Evolutionary conservation across 2,888 invertebrate species (phyloP).

Genomic region (Lasioglossum calceatum): DNA sequence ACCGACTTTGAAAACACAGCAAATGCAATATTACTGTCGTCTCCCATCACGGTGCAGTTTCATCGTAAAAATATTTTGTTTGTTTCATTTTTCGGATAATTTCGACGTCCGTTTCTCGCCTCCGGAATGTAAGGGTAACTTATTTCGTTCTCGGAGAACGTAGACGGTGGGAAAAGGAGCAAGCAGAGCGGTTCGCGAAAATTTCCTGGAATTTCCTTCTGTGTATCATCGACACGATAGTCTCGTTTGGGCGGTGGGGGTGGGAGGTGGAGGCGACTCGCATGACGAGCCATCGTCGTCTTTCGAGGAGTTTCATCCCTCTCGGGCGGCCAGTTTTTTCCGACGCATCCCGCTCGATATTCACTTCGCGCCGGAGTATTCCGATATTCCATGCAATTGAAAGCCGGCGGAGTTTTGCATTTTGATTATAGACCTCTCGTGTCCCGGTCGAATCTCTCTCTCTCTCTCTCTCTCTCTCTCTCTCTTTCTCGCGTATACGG

Average conservation of each 20-base stretch:
- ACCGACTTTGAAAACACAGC: not conserved
- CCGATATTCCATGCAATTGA: constrained; percentile 63
- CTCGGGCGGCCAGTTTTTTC: constrained; percentile 29
- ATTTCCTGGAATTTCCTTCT: not conserved
- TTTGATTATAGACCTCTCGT: constrained; percentile 49
- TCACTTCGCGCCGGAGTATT: constrained; percentile 52
- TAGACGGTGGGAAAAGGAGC: not conserved
- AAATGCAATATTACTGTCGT: not conserved
- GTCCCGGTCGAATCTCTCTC: not conserved
- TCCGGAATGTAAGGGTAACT: not conserved
- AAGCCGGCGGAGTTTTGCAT: constrained; percentile 58
- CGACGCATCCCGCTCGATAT: constrained; percentile 44
- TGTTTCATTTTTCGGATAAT: not conserved
- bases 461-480: not conserved
- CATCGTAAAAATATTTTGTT: not conserved
- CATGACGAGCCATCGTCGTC: constrained; percentile 22
- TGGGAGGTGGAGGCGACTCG: constrained; percentile 2
- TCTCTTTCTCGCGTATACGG: not conserved
- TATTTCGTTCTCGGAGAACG: not conserved
- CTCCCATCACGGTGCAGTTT: not conserved
- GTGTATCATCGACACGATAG: constrained; percentile 15
- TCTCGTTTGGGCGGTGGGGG: not conserved
- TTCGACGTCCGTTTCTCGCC: not conserved
- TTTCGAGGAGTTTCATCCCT: constrained; percentile 30
- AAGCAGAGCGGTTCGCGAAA: not conserved